A percentile compares a stretch with the other conserved stretches of the same genome.
Conservation (phyloP, 2,113 vertebrate species). For the Cheirogaleus medius region DNA sequence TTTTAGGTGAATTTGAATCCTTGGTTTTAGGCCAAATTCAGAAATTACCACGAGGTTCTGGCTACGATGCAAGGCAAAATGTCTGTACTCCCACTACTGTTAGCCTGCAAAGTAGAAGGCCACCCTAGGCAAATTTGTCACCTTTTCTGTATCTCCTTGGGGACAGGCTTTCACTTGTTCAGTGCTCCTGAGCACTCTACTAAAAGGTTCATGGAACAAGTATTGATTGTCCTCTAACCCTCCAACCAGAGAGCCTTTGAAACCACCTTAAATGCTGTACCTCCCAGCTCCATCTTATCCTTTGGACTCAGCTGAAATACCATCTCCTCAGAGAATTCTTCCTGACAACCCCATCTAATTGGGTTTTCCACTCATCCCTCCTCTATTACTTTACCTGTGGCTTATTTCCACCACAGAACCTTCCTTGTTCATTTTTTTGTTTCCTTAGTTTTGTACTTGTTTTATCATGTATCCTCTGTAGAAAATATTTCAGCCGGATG, state of each 20-base stretch:
- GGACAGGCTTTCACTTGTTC: background rate
- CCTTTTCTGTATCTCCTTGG: background rate
- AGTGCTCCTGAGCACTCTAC: background rate
- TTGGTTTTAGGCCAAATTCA: background rate
- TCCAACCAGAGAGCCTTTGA: background rate
- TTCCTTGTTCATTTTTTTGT: background rate
- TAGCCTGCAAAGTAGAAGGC: background rate
- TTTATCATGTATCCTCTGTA: background rate
- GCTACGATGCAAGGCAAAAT: background rate
- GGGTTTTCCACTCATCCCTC: background rate
- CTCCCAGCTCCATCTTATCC: background rate
- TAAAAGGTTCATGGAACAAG: background rate
- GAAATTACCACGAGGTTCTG: background rate
- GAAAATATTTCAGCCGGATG: background rate
- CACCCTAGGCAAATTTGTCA: background rate
- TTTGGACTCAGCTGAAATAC: background rate
- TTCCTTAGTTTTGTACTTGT: background rate
- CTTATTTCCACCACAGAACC: background rate
- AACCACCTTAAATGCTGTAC: background rate
- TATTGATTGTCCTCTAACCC: background rate
- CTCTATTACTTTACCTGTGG: background rate
- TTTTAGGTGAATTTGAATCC: background rate
- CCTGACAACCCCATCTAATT: background rate
- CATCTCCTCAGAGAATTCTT: background rate
- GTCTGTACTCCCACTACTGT: background rate